Conservation (phyloP, 2,888 invertebrate genomes). For the Parnassius mnemosyne region DNA sequence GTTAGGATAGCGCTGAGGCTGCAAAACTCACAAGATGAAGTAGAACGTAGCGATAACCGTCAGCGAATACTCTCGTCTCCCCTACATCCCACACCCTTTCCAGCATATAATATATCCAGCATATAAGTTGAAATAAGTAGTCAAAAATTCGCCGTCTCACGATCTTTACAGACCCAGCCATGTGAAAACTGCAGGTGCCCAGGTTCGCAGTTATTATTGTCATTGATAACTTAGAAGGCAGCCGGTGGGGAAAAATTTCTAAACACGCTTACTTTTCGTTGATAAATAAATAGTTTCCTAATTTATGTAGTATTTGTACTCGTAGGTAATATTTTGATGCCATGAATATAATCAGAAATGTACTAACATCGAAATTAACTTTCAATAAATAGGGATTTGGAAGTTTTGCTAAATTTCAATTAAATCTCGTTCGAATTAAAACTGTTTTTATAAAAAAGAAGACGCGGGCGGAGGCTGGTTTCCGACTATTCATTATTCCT, state of each 20-base stretch:
- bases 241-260: too few relatives aligned
- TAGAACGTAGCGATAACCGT: constrained; percentile 36
- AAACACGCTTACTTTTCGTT: too few relatives aligned
- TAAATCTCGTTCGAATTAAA: constrained; percentile 56
- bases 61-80: constrained; percentile 47
- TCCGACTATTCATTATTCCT: constrained; percentile 64
- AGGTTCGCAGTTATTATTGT: constrained; percentile 36
- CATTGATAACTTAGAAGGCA: constrained; percentile 50
- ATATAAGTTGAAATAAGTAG: constrained; percentile 28
- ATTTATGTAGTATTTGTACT: too few relatives aligned
- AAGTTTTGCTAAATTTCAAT: constrained; percentile 43
- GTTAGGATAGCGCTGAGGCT: constrained; percentile 43
- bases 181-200: constrained; percentile 28
- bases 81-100: constrained; percentile 36
- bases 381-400: not conserved
- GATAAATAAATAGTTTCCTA: too few relatives aligned
- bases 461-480: constrained; percentile 37
- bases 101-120: constrained; percentile 37
- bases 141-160: constrained; percentile 27
- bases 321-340: not conserved
- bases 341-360: too few relatives aligned
- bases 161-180: constrained; percentile 17
- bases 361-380: not conserved
- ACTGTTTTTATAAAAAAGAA: constrained; percentile 50
- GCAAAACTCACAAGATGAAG: constrained; percentile 46